Conservation (phyloP, 1,140 invertebrate genomes). For the Ylistrum balloti region DNA sequence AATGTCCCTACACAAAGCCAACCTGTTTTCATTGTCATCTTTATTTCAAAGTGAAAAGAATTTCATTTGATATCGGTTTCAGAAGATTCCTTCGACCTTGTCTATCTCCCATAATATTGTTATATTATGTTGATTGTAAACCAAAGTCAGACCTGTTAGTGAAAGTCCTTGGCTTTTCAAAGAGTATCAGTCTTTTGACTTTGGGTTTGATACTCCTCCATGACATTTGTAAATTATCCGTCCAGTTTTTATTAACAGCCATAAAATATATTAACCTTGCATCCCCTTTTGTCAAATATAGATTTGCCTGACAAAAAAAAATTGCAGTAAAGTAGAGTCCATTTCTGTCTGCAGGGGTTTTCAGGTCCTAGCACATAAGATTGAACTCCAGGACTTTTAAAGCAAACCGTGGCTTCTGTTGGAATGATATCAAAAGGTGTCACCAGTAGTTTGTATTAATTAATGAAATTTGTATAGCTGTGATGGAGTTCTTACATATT, state of each 20-base stretch:
- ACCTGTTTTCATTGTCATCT: neutral
- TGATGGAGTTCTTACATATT: no score
- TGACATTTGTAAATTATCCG: neutral
- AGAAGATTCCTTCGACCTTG: neutral
- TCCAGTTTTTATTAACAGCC: neutral
- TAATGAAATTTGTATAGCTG: neutral
- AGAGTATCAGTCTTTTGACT: neutral
- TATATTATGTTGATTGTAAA: neutral
- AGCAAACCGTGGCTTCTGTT: neutral
- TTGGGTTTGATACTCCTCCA: neutral
- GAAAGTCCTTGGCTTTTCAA: neutral
- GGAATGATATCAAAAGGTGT: conserved; percentile 13
- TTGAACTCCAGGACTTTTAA: neutral
- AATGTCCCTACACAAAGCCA: neutral
- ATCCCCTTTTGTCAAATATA: neutral
- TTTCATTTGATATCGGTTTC: neutral
- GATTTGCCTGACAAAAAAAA: neutral
- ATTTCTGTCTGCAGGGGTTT: neutral
- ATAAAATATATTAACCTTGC: neutral
- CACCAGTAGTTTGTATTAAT: neutral
- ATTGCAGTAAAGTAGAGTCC: neutral
- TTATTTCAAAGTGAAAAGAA: neutral
- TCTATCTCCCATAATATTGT: neutral
- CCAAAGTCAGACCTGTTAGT: neutral
- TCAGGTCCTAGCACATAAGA: neutral